Evolutionary conservation across 2,797 vertebrate genomes (phyloP).

Genomic region (Rhinichthys osculus): DNA sequence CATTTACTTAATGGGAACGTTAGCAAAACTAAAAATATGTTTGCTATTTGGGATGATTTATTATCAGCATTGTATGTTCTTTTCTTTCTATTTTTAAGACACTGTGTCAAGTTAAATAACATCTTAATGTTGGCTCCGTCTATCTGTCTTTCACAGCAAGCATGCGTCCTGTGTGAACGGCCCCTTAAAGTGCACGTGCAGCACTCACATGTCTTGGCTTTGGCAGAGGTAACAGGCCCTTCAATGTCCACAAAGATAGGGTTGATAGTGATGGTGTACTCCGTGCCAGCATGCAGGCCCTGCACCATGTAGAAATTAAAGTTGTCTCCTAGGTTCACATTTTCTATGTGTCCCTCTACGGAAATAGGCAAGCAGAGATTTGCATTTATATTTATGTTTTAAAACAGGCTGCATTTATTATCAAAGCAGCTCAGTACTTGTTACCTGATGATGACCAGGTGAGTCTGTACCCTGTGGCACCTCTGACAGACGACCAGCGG

Average conservation of each 20-base stretch:
- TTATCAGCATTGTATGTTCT: neutral
- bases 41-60: neutral
- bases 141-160: neutral
- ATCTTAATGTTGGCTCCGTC: neutral
- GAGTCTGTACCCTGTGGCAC: constrained; percentile 88
- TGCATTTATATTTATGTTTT: neutral
- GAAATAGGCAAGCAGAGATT: neutral
- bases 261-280: constrained; percentile 86
- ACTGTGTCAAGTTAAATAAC: neutral
- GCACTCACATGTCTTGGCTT: constrained; percentile 80
- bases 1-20: neutral
- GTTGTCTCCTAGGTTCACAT: constrained; percentile 82
- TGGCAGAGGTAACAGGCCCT: constrained; percentile 79
- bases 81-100: neutral
- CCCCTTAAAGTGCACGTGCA: neutral
- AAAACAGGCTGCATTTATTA: neutral
- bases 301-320: constrained; percentile 90
- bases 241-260: constrained; percentile 88
- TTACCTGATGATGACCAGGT: constrained; percentile 87
- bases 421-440: neutral
- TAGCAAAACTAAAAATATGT: neutral
- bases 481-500: constrained; percentile 83
- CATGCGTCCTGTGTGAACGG: neutral
- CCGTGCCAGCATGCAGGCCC: constrained; percentile 81
- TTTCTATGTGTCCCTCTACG: constrained; percentile 86